Conservation (phyloP, 2,113 vertebrate species). For the Corapipo altera region DNA sequence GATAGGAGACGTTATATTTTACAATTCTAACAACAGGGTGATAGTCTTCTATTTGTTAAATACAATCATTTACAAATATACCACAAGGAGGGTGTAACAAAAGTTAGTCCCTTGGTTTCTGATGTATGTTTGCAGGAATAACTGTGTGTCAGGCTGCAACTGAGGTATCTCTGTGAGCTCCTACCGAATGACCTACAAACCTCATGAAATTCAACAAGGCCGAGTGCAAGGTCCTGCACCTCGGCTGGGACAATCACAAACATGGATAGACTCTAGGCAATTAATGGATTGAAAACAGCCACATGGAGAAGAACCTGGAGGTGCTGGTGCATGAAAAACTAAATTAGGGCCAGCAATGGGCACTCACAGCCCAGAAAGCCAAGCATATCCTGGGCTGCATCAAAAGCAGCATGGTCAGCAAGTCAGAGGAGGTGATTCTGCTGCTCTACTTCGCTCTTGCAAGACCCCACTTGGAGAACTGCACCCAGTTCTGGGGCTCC, state of each 20-base stretch:
- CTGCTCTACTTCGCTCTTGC: accelerated
- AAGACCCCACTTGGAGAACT: neutral
- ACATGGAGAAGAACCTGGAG: neutral
- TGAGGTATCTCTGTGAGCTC: neutral
- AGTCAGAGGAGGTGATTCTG: neutral
- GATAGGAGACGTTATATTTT: neutral
- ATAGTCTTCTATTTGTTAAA: constrained; percentile 8
- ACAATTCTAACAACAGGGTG: neutral
- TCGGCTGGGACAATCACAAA: neutral
- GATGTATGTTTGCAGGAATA: neutral
- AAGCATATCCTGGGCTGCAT: neutral
- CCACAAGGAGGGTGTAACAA: neutral
- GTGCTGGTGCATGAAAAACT: neutral
- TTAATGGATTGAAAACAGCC: neutral
- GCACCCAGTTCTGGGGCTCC: neutral
- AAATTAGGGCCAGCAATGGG: neutral
- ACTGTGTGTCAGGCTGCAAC: neutral
- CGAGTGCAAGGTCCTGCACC: neutral
- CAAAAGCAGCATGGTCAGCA: neutral
- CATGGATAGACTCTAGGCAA: neutral
- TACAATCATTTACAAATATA: neutral
- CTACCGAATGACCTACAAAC: neutral
- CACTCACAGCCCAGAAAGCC: neutral
- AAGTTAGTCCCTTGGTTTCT: neutral
- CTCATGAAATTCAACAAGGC: neutral